Evolutionary conservation across 2,113 vertebrate genomes (phyloP), one percentile per base, ranked within the genome.

Genomic region (Silurus asotus): DNA sequence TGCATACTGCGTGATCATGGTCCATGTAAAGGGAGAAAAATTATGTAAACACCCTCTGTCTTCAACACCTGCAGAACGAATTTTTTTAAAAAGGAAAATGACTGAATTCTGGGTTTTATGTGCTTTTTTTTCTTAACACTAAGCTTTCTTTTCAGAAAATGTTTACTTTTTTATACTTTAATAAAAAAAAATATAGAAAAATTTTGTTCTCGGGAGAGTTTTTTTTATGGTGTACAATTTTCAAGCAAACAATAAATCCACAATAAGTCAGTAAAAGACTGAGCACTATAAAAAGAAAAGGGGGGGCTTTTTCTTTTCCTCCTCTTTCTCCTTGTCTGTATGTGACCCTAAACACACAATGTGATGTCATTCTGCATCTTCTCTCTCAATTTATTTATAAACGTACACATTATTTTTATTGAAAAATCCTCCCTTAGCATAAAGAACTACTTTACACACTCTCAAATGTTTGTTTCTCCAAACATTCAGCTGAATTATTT

Each of bases 131-230:
- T 78, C 5, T 2, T 3, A 19, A 58, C n/a, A 58, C 7, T 28
- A 58, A 78, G 15, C 8, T 3, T 70, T 37, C 8, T 70, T 82
- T 56, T 11, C n/a, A 55, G 51, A 23, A 37, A 83, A 70, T 83
- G 23, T 83, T 83, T 72, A 45, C 17, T 23, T 53, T 84, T 65
- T 85, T 78, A 8, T 84, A 74, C 82, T 48, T 67, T 83, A 70
- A 83, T 83, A 45, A 83, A 59, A 58, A 58, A 69, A 67, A 8
- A 25, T 0, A 4, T 49, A 55, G n/a, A 37, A 37, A 2, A 7
- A 5, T 55, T 55, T 64, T 51, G 61, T 67, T 51, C 23, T 65
- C 45, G 51, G 80, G 6, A 10, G 11, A 9, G 28, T 23, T 7
- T 23, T 28, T 59, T 28, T 9, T 69, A 37, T 48, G 20, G 51